phyloP scores from a whole-genome alignment of 2,888 invertebrate genomes.

The Cataglyphis albicans region DNA sequence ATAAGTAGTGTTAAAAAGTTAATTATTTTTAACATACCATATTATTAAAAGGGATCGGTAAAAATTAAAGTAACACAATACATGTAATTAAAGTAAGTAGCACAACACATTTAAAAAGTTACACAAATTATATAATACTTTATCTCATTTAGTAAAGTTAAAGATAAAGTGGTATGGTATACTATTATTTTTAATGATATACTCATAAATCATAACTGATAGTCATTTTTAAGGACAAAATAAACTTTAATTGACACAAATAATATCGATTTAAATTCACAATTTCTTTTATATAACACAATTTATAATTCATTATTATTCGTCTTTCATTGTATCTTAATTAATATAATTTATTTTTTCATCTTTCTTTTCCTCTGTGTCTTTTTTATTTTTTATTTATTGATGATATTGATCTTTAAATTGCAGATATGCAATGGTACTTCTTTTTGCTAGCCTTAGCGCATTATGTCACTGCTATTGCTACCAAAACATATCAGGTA shows the following conservation, averaged over 20 bases:
- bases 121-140: neutral
- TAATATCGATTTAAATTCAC: neutral
- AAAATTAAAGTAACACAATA: neutral
- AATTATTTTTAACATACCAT: neutral
- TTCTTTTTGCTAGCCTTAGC: conserved; percentile 53
- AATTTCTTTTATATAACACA: neutral
- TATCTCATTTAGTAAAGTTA: neutral
- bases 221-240: neutral
- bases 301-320: neutral
- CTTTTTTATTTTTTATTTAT: neutral
- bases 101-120: neutral
- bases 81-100: neutral
- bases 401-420: conserved; percentile 65
- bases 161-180: neutral
- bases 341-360: neutral
- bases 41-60: neutral
- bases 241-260: too few species aligned
- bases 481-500: conserved; percentile 50
- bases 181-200: conserved; percentile 12
- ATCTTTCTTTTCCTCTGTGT: neutral
- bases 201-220: conserved; percentile 21
- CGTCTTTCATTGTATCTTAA: neutral
- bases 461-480: conserved; percentile 52
- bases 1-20: neutral
- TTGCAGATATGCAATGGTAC: conserved; percentile 61